These are phyloP conservation scores for Hyla sarda DNA, from an alignment of 2,113 vertebrate species.

Conservation along the genomic window DNA sequence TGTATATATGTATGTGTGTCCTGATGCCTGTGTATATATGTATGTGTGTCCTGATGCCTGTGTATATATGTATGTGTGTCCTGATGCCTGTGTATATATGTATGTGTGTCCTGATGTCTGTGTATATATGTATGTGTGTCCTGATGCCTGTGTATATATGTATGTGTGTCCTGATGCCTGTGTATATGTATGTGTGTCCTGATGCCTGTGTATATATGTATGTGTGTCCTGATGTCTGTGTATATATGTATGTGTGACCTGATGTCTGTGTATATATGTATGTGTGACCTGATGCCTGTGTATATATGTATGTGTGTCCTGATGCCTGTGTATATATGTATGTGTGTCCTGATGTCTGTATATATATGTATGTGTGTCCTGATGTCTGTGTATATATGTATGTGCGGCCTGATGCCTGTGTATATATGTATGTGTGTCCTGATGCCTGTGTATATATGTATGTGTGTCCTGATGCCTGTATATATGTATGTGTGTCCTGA, in stretches of 20 bases:
- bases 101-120: not conserved
- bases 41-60: not conserved
- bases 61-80: not conserved
- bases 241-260: not conserved
- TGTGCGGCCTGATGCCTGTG: not conserved
- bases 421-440: not conserved
- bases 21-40: not conserved
- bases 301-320: not conserved
- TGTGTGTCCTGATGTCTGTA: not conserved
- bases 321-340: too few species aligned
- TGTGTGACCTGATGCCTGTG: not conserved
- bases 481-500: not conserved
- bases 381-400: not conserved
- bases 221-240: too few species aligned
- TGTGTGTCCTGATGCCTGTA: not conserved
- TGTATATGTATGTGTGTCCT: not conserved
- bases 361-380: not conserved
- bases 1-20: not conserved
- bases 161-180: too few species aligned
- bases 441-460: not conserved
- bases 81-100: not conserved
- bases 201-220: too few species aligned
- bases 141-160: not conserved
- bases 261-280: not conserved
- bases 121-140: not conserved